phyloP scores from a whole-genome alignment of 2,113 vertebrate species.

The Calcarius ornatus region DNA sequence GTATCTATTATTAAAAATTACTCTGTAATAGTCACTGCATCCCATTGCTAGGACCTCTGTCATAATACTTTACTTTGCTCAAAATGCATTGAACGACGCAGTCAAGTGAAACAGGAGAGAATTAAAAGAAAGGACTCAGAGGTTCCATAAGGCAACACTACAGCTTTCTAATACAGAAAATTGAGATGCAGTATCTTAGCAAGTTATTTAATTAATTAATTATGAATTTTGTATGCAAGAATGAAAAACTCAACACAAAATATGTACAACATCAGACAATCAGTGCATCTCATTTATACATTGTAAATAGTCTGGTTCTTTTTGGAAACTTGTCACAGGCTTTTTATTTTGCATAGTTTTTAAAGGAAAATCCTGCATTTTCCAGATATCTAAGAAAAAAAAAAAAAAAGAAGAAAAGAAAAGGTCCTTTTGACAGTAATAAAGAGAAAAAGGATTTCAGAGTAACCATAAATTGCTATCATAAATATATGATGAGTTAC shows the following conservation, averaged over 20 bases:
- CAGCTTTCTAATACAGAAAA: not conserved
- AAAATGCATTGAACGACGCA: not conserved
- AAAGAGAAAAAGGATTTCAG: not conserved
- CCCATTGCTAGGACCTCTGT: not conserved
- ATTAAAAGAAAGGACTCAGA: not conserved
- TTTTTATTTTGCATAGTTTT: not conserved
- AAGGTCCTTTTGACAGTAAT: not conserved
- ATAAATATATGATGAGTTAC: conserved; percentile 52
- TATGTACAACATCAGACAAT: not conserved
- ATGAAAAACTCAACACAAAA: conserved; percentile 12
- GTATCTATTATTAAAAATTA: conserved; percentile 1
- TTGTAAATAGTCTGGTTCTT: not conserved
- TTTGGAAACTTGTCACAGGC: not conserved
- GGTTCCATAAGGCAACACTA: not conserved
- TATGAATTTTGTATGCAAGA: not conserved
- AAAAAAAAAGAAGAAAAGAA: not conserved
- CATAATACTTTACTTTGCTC: not conserved
- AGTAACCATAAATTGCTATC: not conserved
- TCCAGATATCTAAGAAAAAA: not conserved
- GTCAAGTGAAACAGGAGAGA: not conserved
- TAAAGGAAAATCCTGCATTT: not conserved
- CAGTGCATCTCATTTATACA: not conserved
- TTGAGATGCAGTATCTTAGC: not conserved
- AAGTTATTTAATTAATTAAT: not conserved
- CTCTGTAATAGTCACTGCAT: not conserved